A percentile compares a stretch with the other conserved stretches of the same genome.
Conservation (phyloP, 2,797 vertebrate species). For the Cossypha dichroa region DNA sequence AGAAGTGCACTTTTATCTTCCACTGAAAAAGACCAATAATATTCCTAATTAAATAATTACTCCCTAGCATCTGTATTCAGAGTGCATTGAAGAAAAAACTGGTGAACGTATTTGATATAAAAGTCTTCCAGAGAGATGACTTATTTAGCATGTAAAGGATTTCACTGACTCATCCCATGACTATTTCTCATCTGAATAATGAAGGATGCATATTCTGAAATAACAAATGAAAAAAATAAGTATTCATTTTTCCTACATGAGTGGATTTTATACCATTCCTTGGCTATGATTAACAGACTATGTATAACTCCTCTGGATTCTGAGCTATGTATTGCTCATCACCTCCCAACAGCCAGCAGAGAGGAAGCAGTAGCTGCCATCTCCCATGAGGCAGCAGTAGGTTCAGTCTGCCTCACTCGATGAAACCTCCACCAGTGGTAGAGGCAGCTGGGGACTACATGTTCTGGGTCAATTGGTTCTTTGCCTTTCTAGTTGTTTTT, state of each 20-base stretch:
- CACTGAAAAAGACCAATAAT: background rate
- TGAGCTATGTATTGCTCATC: background rate
- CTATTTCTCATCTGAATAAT: background rate
- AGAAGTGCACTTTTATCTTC: background rate
- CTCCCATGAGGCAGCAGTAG: background rate
- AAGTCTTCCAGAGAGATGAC: background rate
- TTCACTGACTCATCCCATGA: background rate
- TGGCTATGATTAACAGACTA: background rate
- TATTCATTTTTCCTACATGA: background rate
- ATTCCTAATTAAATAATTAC: slow-evolving; percentile 35
- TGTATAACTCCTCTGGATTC: background rate
- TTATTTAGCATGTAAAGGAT: background rate
- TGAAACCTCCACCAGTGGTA: accelerated
- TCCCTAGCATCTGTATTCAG: background rate
- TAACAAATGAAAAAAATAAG: background rate
- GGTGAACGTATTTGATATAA: background rate
- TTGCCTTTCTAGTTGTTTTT: background rate
- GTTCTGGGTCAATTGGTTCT: accelerated
- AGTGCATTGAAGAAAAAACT: background rate
- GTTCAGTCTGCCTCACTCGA: background rate
- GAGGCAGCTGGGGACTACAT: background rate
- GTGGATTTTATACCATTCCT: background rate
- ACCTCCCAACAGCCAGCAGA: background rate
- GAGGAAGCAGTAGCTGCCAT: background rate
- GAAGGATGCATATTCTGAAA: background rate